Evolutionary conservation across 2,113 vertebrate genomes (phyloP), one percentile per base, ranked within the genome.

Genomic region (Strix aluco): DNA sequence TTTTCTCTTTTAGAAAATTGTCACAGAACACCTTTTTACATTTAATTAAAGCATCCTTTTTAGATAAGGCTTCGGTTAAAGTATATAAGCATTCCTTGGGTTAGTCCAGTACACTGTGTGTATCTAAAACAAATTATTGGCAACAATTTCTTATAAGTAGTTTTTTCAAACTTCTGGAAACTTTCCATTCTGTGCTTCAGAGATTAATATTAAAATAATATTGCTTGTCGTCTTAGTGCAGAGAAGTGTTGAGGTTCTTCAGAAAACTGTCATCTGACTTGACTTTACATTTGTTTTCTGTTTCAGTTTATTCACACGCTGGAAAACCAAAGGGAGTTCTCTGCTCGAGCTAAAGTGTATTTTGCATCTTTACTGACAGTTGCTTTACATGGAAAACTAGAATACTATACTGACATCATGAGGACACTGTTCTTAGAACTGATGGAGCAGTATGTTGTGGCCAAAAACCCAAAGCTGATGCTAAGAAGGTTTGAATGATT

Each of bases 341-440:
- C 99, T 11, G 99, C 99, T 25, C 98, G 99, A 3, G 97, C 98
- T 72, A 99, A 99, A 67, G 99, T 99, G 18, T 99, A 99, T 89
- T 99, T 99, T 18, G 99, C 99, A 7, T 99, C 99, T 3, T 97
- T 99, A 86, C 98, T 99, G 97, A 99, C 99, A 5, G 99, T 99
- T 75, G 99, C 99, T 10, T 98, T 99, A 92, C 99, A 99, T 36
- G 99, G 99, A 23, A 99, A 99, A 73, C 98, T 99, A 89, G 99
- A 99, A 97, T 99, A 99, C 75, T 99, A 99, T 97, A 99, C 99
- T 0, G 99, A 99, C 97, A 99, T 99, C 98, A 99, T 99, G 99
- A 99, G 99, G 88, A 99, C 99, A 0, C 98, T 99, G 88, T 98
- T 99, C 97, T 97, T 99, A 94, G 99, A 99, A 96, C 98, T 99